Conservation (phyloP, 2,113 vertebrate genomes). For the Sialia sialis region DNA sequence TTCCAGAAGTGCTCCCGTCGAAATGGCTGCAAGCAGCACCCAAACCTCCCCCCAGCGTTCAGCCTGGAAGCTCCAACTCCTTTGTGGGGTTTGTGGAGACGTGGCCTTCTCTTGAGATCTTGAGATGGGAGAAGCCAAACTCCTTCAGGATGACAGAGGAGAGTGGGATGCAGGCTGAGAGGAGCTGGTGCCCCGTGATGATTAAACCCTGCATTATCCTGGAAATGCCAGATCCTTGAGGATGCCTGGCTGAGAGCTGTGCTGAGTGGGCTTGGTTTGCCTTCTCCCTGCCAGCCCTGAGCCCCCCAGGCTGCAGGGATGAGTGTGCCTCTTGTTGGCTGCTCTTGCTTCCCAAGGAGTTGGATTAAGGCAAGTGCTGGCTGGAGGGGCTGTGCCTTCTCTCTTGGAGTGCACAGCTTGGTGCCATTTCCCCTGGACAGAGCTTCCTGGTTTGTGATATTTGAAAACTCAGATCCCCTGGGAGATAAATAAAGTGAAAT, state of each 20-base stretch:
- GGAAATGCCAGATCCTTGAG: neutral
- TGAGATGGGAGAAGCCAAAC: neutral
- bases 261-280: neutral
- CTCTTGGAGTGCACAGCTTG: neutral
- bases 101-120: neutral
- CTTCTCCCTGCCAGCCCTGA: neutral
- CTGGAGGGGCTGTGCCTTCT: neutral
- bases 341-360: rapidly evolving
- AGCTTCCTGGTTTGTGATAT: neutral
- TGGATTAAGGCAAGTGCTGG: neutral
- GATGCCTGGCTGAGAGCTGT: neutral
- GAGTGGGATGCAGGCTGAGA: neutral
- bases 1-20: neutral
- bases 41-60: neutral
- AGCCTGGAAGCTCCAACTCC: neutral
- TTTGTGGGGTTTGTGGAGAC: neutral
- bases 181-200: rapidly evolving
- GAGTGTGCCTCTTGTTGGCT: neutral
- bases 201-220: neutral
- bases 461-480: neutral
- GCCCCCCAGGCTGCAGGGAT: neutral
- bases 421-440: neutral
- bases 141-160: neutral
- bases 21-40: conserved; percentile 13
- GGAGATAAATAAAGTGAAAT: neutral